A percentile compares a stretch with the other conserved stretches of the same genome.
phyloP scores from a whole-genome alignment of 1,140 invertebrate genomes.

The Eriosoma lanigerum region DNA sequence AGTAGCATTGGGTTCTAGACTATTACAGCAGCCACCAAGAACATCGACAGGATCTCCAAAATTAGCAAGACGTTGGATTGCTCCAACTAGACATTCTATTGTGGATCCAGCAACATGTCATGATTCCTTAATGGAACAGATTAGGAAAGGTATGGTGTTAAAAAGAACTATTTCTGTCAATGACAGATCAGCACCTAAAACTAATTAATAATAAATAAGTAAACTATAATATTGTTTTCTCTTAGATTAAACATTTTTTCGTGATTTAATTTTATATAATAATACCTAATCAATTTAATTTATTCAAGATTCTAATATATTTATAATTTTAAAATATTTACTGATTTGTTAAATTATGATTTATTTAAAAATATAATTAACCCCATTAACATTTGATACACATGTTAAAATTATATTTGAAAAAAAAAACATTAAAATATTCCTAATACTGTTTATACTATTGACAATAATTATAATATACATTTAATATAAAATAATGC shows the following conservation, averaged over 20 bases:
- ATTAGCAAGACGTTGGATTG: slow-evolving; percentile 65
- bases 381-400: neutral
- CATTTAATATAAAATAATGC: neutral
- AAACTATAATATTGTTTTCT: neutral
- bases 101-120: slow-evolving; percentile 63
- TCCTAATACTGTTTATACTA: neutral
- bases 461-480: neutral
- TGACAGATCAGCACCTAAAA: slow-evolving; percentile 71
- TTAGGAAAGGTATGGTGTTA: slow-evolving; percentile 78
- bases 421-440: neutral
- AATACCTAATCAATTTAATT: slow-evolving; percentile 28
- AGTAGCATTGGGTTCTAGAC: slow-evolving; percentile 66
- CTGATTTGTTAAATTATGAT: neutral
- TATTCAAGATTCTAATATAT: neutral
- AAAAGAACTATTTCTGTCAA: slow-evolving; percentile 69
- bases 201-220: slow-evolving; percentile 61
- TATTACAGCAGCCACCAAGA: slow-evolving; percentile 58
- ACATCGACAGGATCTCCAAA: slow-evolving; percentile 53
- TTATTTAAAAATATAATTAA: slow-evolving; percentile 1
- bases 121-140: slow-evolving; percentile 84
- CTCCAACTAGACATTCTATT: slow-evolving; percentile 58
- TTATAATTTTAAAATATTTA: slow-evolving; percentile 3
- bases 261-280: slow-evolving; percentile 20
- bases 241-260: neutral
- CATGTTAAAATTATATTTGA: neutral